These are phyloP conservation scores for Bedellia somnulentella DNA, from an alignment of 2,888 invertebrate genomes.

Conservation along the genomic window DNA sequence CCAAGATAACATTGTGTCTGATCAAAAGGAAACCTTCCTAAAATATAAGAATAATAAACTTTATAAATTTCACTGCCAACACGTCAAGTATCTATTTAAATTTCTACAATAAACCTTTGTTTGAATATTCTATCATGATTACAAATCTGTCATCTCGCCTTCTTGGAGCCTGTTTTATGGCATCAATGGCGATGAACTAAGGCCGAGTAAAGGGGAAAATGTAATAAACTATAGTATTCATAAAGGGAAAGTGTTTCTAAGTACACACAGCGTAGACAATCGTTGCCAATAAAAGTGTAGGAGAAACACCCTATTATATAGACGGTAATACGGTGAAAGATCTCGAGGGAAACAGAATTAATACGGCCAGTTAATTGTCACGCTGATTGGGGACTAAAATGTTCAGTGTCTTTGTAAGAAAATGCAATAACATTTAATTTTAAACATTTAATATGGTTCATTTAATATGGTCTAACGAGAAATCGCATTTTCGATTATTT, in stretches of 20 bases:
- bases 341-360: constrained; percentile 56
- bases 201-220: constrained; percentile 18
- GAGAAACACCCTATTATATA: constrained; percentile 30
- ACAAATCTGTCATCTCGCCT: too few relatives aligned
- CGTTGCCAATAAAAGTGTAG: constrained; percentile 48
- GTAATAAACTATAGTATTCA: constrained; percentile 42
- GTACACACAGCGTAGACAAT: constrained; percentile 41
- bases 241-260: constrained; percentile 48
- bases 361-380: constrained; percentile 57
- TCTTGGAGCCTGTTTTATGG: constrained; percentile 16
- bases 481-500: neutral
- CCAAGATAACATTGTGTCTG: too few relatives aligned
- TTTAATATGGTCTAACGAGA: constrained; percentile 3
- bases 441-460: constrained; percentile 3
- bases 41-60: too few relatives aligned
- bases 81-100: too few relatives aligned
- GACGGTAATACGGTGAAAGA: constrained; percentile 49
- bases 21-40: too few relatives aligned
- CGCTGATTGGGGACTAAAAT: constrained; percentile 28
- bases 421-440: too few relatives aligned
- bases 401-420: too few relatives aligned
- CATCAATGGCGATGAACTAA: neutral
- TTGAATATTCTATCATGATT: too few relatives aligned
- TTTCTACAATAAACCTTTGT: too few relatives aligned
- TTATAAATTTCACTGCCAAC: too few relatives aligned